Conservation (phyloP, 1,140 invertebrate genomes). For the Chlorops oryzae region DNA sequence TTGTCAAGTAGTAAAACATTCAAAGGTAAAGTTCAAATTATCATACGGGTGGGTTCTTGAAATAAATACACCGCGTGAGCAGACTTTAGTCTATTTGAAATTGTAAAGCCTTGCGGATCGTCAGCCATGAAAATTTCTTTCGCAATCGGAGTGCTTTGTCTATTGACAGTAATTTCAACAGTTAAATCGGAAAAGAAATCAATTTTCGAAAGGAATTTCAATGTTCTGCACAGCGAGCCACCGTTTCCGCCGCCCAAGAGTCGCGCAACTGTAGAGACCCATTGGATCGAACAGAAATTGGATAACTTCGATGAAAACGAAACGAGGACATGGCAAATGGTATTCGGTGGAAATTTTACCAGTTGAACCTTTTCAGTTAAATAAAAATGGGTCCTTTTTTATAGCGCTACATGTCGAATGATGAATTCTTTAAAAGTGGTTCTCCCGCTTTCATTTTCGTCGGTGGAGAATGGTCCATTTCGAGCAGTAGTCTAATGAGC, state of each 20-base stretch:
- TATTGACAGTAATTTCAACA: no score
- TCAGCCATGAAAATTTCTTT: no score
- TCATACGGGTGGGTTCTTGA: no score
- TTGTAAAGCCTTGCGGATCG: no score
- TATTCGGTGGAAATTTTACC: constrained; percentile 10
- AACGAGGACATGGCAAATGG: constrained; percentile 59
- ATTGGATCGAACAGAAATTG: constrained; percentile 47
- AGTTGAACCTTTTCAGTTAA: constrained; percentile 40
- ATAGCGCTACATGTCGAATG: constrained; percentile 55
- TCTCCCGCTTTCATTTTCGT: constrained; percentile 55
- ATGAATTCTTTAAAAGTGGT: constrained; percentile 52
- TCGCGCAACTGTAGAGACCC: constrained; percentile 14
- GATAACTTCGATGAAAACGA: constrained; percentile 69
- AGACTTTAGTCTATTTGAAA: no score
- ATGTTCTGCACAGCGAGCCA: constrained; percentile 29
- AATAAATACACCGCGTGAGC: no score
- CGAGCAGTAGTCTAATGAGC: constrained; percentile 46
- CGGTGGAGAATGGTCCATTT: constrained; percentile 62
- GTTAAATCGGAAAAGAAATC: not conserved
- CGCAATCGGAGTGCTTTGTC: no score
- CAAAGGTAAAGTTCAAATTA: no score
- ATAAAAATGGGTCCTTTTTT: constrained; percentile 4
- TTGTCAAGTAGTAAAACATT: no score
- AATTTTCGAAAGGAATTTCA: constrained; percentile 17
- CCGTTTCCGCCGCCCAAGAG: constrained; percentile 13